These are phyloP conservation scores for Phataginus tricuspis DNA, from an alignment of 2,797 vertebrate genomes.

Conservation along the genomic window DNA sequence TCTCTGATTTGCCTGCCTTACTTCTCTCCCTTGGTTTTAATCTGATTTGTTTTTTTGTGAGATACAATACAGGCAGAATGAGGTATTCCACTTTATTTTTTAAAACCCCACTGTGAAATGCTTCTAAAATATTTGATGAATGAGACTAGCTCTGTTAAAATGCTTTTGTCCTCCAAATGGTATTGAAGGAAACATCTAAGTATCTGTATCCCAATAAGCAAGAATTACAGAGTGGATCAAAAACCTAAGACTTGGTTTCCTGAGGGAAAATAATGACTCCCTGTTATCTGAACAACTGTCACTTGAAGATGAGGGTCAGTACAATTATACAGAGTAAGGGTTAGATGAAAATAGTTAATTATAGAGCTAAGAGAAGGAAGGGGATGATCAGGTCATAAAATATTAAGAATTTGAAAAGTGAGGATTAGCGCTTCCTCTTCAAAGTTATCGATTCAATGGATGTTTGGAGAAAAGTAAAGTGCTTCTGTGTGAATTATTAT, in stretches of 20 bases:
- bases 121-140: constrained; percentile 42
- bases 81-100: not conserved
- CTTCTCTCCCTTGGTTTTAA: not conserved
- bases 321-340: constrained; percentile 9
- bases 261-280: constrained; percentile 17
- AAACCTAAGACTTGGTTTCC: not conserved
- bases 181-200: not conserved
- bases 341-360: not conserved
- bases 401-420: constrained; percentile 13
- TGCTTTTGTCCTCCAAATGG: not conserved
- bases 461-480: not conserved
- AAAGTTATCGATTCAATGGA: not conserved
- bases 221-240: not conserved
- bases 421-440: not conserved
- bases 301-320: not conserved
- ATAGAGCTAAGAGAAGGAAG: not conserved
- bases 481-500: constrained; percentile 26
- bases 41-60: not conserved
- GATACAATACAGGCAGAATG: not conserved
- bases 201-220: not conserved
- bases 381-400: not conserved
- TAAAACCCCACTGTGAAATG: constrained; percentile 20
- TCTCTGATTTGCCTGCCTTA: not conserved
- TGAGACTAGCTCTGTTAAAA: not conserved
- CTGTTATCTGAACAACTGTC: not conserved